phyloP scores from a whole-genome alignment of 2,113 vertebrate species.

The Xiphophorus couchianus region DNA sequence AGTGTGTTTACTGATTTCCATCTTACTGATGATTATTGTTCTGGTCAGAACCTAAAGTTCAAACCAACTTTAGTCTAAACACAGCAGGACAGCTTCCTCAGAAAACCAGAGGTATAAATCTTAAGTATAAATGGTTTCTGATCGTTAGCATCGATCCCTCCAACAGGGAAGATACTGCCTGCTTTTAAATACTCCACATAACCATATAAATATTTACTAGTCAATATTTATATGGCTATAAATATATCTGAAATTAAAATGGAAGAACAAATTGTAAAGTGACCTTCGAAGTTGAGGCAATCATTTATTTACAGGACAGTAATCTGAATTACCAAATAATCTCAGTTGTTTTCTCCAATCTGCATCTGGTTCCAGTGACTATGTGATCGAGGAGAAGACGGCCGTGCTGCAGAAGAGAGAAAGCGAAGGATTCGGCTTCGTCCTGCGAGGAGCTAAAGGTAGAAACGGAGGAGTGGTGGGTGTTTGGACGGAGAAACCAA shows the following conservation, averaged over 20 bases:
- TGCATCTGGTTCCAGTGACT: slow-evolving; percentile 58
- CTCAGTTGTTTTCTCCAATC: not conserved
- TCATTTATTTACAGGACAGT: not conserved
- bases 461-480: slow-evolving; percentile 38
- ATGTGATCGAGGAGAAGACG: slow-evolving; percentile 78
- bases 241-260: too few relatives aligned
- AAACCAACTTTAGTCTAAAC: too few relatives aligned
- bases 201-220: too few relatives aligned
- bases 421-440: slow-evolving; percentile 78
- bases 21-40: too few relatives aligned
- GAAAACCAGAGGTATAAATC: too few relatives aligned
- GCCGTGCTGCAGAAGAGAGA: slow-evolving; percentile 78
- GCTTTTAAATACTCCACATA: not conserved
- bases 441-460: slow-evolving; percentile 80
- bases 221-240: too few relatives aligned
- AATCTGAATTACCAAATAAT: not conserved
- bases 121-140: too few relatives aligned
- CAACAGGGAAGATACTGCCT: not conserved
- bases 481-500: slow-evolving; percentile 22
- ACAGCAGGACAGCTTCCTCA: too few relatives aligned
- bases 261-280: too few relatives aligned
- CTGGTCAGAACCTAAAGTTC: too few relatives aligned
- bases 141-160: not conserved
- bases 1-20: too few relatives aligned
- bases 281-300: not conserved